A percentile compares a stretch with the other conserved stretches of the same genome.
Evolutionary conservation across 2,797 vertebrate species (phyloP).

Genomic region (Aldrovandia affinis): DNA sequence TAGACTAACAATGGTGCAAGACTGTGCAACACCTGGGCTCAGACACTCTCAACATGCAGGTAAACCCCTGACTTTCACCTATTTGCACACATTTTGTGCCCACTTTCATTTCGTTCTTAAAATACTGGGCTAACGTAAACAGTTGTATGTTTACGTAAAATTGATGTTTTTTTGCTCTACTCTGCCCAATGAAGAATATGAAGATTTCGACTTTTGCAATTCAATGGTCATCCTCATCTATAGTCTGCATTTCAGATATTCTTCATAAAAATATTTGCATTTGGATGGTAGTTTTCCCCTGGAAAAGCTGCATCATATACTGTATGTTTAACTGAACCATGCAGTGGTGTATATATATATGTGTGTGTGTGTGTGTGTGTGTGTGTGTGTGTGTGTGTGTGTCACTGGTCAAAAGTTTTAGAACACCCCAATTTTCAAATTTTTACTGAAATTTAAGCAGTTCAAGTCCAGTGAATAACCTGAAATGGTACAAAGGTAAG

Average conservation of each 20-base stretch:
- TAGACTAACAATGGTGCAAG: conserved; percentile 44
- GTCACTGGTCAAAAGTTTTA: too few species aligned
- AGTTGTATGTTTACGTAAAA: not conserved
- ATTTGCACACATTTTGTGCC: not conserved
- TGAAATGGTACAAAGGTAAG: too few species aligned
- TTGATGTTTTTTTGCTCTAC: too few species aligned
- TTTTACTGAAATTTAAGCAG: too few species aligned
- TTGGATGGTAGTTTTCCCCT: not conserved
- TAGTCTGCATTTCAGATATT: not conserved
- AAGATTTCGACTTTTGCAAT: not conserved
- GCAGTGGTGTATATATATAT: too few species aligned
- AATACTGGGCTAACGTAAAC: not conserved
- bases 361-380: too few species aligned
- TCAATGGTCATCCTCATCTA: not conserved
- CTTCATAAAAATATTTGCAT: not conserved
- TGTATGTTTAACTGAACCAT: too few species aligned
- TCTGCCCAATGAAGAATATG: not conserved
- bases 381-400: too few species aligned
- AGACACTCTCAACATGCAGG: conserved; percentile 28
- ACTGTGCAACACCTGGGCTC: conserved; percentile 40
- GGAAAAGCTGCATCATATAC: not conserved
- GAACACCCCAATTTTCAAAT: too few species aligned
- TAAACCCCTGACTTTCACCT: conserved; percentile 6
- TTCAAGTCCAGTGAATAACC: too few species aligned
- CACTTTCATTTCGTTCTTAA: not conserved